Evolutionary conservation across 2,113 vertebrate species (phyloP).

Genomic region (Eurystomus gularis): DNA sequence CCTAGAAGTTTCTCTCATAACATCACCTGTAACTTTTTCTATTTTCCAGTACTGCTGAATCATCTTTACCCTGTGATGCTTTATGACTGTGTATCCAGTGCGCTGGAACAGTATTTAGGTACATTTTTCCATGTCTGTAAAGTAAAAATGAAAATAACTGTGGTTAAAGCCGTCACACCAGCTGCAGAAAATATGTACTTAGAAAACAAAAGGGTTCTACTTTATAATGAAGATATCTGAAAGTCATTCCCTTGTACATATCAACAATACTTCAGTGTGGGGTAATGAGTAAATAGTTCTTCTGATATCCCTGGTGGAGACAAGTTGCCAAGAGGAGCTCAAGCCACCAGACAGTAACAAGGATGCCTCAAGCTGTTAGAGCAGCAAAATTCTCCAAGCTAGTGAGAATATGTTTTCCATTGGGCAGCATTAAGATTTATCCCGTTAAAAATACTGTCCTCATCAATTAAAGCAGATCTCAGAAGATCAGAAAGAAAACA

Average conservation of each 20-base stretch:
- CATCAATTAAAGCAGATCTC: background rate
- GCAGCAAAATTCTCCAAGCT: background rate
- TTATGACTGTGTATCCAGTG: background rate
- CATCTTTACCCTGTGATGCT: background rate
- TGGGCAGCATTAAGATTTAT: background rate
- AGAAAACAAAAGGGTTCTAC: background rate
- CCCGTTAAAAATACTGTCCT: background rate
- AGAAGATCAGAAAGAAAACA: background rate
- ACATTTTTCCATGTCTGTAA: background rate
- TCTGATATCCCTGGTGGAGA: background rate
- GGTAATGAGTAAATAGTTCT: background rate
- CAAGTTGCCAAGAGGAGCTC: background rate
- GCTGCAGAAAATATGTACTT: background rate
- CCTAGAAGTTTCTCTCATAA: background rate
- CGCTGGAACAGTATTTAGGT: background rate
- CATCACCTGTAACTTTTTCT: background rate
- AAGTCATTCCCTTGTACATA: background rate
- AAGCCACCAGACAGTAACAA: background rate
- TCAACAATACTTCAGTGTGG: background rate
- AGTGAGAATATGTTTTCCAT: background rate
- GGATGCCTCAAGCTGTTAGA: background rate
- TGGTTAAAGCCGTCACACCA: conserved; percentile 1
- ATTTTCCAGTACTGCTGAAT: background rate
- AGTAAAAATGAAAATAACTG: conserved; percentile 33
- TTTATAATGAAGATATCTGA: background rate